Conservation (phyloP, 2,888 invertebrate species). For the Brachypalpus laphriformis region DNA sequence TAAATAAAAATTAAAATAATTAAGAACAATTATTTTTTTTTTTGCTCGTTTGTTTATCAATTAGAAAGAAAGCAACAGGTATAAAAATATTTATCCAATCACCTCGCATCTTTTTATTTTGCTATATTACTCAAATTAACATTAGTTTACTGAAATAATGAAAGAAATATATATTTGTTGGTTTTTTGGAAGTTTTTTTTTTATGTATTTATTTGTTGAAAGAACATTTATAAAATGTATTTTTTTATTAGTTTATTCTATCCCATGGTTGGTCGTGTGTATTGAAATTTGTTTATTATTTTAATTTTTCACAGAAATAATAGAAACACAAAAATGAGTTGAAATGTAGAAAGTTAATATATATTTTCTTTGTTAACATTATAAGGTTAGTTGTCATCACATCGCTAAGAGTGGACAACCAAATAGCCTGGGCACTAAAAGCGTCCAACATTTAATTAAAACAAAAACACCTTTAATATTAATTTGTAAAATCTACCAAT, state of each 20-base stretch:
- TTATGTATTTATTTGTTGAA: slow-evolving; percentile 36
- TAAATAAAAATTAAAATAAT: slow-evolving; percentile 1
- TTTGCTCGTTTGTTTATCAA: slow-evolving; percentile 68
- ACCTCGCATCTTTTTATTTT: slow-evolving; percentile 74
- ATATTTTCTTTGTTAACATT: neutral
- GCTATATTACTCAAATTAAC: slow-evolving; percentile 74
- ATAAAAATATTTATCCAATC: slow-evolving; percentile 74
- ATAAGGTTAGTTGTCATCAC: slow-evolving; percentile 29
- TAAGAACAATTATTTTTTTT: slow-evolving; percentile 53
- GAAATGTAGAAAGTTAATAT: slow-evolving; percentile 12
- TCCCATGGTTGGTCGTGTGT: slow-evolving; percentile 51
- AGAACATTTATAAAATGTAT: slow-evolving; percentile 26
- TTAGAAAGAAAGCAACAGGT: slow-evolving; percentile 73
- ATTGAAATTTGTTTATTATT: slow-evolving; percentile 48
- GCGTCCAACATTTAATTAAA: slow-evolving; percentile 43
- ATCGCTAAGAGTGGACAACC: slow-evolving; percentile 15
- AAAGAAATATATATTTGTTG: slow-evolving; percentile 73
- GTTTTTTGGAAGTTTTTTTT: slow-evolving; percentile 59
- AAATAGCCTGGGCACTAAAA: slow-evolving; percentile 26
- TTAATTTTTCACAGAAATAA: slow-evolving; percentile 13
- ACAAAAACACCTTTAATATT: slow-evolving; percentile 8
- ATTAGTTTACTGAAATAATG: slow-evolving; percentile 75
- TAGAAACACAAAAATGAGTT: slow-evolving; percentile 37
- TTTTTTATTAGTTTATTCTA: slow-evolving; percentile 28
- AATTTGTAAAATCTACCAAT: slow-evolving; percentile 41